Evolutionary conservation across 2,113 vertebrate genomes (phyloP), one percentile per base, ranked within the genome.

Genomic region (Piprites chloris): DNA sequence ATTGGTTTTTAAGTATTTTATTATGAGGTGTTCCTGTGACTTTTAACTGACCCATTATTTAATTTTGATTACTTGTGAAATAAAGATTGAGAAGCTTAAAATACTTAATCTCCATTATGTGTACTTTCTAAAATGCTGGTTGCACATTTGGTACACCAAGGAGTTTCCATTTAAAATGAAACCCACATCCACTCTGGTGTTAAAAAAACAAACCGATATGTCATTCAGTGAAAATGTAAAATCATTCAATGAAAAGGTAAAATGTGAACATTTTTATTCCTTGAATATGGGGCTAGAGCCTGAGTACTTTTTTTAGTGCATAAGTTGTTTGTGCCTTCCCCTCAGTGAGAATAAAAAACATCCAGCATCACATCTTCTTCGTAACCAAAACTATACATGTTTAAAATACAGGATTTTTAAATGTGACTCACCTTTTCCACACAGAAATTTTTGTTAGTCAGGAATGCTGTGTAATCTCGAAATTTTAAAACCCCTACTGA

Each of bases 281-380:
- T 27, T 32, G 68, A 58, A 32, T 52, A 56, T 5, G 4, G 9
- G 69, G 41, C 4, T 35, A 19, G 4, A 59, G 15, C 0, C 0
- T 71, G 32, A 59, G 87, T n/a, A 78, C 33, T 7, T 53, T n/a
- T n/a, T n/a, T n/a, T n/a, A n/a, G n/a, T 30, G 6, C 61, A 16
- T 53, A 37, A 84, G 5, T 1, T 37, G 5, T 5, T 50, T 71
- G 24, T 44, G 46, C 10, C 9, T 86, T 84, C 12, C 3, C 4
- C 9, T 62, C 11, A 6, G 5, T 37, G 14, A 79, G 5, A 72
- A 55, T 27, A 6, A 61, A 78, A 87, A 75, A 5, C 4, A 6
- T 74, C 47, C n/a, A 44, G 5, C 53, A 39, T 44, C 0, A 0
- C 32, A 47, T 52, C 14, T 74, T 44, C 11, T 66, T 9, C 20